Evolutionary conservation across 53 echinoderm and acorn worm genomes (phyloP).

Genomic region (Glandiceps talaboti): DNA sequence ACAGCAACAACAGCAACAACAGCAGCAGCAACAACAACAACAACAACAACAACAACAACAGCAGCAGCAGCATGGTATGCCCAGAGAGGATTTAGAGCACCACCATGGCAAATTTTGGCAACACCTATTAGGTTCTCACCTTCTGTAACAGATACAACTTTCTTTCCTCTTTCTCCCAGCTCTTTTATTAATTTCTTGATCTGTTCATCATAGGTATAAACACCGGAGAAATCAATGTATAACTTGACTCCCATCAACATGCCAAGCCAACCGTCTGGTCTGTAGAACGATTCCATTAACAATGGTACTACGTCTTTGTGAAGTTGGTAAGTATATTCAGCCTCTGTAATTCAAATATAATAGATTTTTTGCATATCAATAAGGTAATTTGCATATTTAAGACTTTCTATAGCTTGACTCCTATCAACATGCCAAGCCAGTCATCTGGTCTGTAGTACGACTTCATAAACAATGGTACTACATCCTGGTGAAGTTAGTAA

Average conservation of each 20-base stretch:
- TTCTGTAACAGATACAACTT: conserved; percentile 19
- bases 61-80: no score
- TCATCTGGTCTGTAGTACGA: conserved; percentile 77
- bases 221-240: conserved; percentile 89
- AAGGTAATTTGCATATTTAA: no score
- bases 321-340: conserved; percentile 85
- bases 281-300: conserved; percentile 82
- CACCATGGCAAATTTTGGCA: no score
- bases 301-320: conserved; percentile 72
- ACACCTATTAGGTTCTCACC: no score
- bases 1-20: no score
- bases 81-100: no score
- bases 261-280: conserved; percentile 92
- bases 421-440: conserved; percentile 87
- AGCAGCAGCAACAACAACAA: no score
- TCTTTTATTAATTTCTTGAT: conserved; percentile 37
- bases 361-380: no score
- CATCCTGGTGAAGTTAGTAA: conserved; percentile 60
- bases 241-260: conserved; percentile 86
- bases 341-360: conserved; percentile 53
- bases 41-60: no score
- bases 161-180: conserved; percentile 30
- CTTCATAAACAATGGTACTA: conserved; percentile 90
- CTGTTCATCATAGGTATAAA: conserved; percentile 29
- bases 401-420: conserved; percentile 87